Base-by-base conservation (phyloP, 2,113 vertebrate species). In the Mixornis gularis region DNA sequence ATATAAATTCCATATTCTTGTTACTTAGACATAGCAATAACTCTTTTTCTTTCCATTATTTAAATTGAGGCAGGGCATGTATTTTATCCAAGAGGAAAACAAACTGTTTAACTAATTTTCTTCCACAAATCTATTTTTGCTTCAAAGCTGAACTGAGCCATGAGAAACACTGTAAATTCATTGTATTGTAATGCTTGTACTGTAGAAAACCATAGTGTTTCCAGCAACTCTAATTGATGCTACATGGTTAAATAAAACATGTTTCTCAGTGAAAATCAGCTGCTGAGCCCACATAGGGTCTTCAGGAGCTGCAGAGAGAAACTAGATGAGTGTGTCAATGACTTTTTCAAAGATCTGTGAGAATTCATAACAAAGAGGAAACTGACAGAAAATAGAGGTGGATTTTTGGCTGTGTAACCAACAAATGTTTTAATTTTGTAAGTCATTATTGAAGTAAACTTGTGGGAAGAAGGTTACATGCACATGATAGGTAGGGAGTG, bases 401-500 rank as follows among this genome's bases (percentile, higher is more conserved):
- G 49, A 44, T 62, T 85, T 44, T 29, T 78, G 15, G 5, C 40
- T 34, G 1, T 66, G 34, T 70, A 49, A 32, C 34, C 64, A 22
- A 11, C 74, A 43, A 59, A 29, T 0, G 0, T 79, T 74, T 79
- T 17, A 22, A 58, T 70, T 85, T 78, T 71, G 3, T 49, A 53
- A 53, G 11, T 69, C 12, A 22, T 70, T 56, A 62, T 8, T n/a
- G 34, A 58, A 27, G 25, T 63, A 32, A 60, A 71, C 41, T 38
- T 26, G 8, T 62, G 55, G 21, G 22, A 79, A 81, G 40, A 43
- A 44, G 26, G 12, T 56, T 60, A 5, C 1, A 0, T 30, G 3
- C 20, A 9, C 34, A 10, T 43, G 41, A 17, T 16, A 24, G 6
- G 4, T 9, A 38, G 12, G 25, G 25, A 77, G 2, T 1, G 0